These are phyloP conservation scores for Brachycybe producta DNA, from an alignment of 2,888 invertebrate genomes.

Conservation along the genomic window DNA sequence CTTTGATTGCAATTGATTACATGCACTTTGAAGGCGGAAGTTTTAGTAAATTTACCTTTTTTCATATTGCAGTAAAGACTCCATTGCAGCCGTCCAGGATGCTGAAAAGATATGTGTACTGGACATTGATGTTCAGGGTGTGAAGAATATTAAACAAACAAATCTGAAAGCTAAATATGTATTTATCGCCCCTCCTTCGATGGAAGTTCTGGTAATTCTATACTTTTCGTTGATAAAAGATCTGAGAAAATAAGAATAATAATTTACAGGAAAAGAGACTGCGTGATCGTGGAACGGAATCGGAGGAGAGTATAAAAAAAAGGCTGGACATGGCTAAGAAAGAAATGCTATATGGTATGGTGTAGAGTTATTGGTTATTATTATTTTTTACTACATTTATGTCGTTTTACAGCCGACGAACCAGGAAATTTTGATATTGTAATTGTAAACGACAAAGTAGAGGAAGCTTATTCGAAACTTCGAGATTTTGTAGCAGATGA, in stretches of 20 bases:
- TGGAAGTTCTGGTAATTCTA: slow-evolving; percentile 50
- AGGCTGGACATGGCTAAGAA: slow-evolving; percentile 61
- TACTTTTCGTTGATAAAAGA: slow-evolving; percentile 6
- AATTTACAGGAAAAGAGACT: slow-evolving; percentile 34
- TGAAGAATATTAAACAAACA: slow-evolving; percentile 70
- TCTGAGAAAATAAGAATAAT: slow-evolving; percentile 1
- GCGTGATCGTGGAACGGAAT: slow-evolving; percentile 71
- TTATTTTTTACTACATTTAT: slow-evolving; percentile 10
- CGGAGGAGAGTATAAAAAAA: slow-evolving; percentile 64
- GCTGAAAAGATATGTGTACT: slow-evolving; percentile 79
- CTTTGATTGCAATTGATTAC: no score
- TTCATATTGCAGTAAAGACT: slow-evolving; percentile 51
- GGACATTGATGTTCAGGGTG: slow-evolving; percentile 91
- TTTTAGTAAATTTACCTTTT: no score
- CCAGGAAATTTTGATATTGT: slow-evolving; percentile 71
- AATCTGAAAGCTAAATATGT: slow-evolving; percentile 70
- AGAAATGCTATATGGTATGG: slow-evolving; percentile 71
- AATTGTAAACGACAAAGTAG: slow-evolving; percentile 68
- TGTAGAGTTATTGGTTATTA: background rate
- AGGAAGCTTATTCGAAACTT: slow-evolving; percentile 61
- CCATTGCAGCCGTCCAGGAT: slow-evolving; percentile 64
- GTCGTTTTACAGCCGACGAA: slow-evolving; percentile 40
- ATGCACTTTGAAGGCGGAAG: no score
- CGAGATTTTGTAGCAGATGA: slow-evolving; percentile 54
- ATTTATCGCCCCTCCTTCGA: slow-evolving; percentile 83